Percentiles rank a stretch among this genome's conserved stretches.
Conservation (phyloP, 2,888 invertebrate genomes). For the Hypselothyrea guttata region DNA sequence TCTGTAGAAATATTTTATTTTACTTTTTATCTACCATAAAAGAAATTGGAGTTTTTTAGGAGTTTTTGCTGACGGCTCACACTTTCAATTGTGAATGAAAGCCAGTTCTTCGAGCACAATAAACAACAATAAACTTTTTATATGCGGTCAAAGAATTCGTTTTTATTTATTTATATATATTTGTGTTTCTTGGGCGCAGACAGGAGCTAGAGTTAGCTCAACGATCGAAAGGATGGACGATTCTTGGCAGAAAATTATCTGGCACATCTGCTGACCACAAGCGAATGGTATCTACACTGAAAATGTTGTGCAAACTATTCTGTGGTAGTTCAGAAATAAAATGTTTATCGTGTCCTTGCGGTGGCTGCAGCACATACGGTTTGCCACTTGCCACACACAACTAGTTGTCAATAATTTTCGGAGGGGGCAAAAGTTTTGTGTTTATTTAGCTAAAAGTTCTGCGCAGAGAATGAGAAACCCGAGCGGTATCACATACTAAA, state of each 20-base stretch:
- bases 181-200: conserved; percentile 1
- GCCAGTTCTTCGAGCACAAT: conserved; percentile 26
- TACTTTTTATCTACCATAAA: not conserved
- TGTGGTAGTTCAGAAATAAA: conserved; percentile 45
- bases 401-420: conserved; percentile 17
- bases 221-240: conserved; percentile 31
- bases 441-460: not conserved
- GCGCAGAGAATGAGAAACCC: not conserved
- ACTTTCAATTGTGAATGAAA: not conserved
- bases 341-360: conserved; percentile 56
- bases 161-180: not conserved
- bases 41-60: conserved; percentile 16
- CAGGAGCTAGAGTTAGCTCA: conserved; percentile 2
- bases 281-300: too few relatives aligned
- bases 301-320: too few relatives aligned
- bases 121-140: conserved; percentile 40
- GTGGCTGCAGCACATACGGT: conserved; percentile 25
- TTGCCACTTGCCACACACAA: conserved; percentile 11
- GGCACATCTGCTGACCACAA: conserved; percentile 41
- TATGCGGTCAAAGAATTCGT: too few relatives aligned
- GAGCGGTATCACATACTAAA: not conserved
- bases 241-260: conserved; percentile 48
- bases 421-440: conserved; percentile 1
- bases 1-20: too few relatives aligned
- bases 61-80: conserved; percentile 10